These are phyloP conservation scores for Taxidea taxus DNA, from an alignment of 2,113 vertebrate genomes.

Conservation along the genomic window DNA sequence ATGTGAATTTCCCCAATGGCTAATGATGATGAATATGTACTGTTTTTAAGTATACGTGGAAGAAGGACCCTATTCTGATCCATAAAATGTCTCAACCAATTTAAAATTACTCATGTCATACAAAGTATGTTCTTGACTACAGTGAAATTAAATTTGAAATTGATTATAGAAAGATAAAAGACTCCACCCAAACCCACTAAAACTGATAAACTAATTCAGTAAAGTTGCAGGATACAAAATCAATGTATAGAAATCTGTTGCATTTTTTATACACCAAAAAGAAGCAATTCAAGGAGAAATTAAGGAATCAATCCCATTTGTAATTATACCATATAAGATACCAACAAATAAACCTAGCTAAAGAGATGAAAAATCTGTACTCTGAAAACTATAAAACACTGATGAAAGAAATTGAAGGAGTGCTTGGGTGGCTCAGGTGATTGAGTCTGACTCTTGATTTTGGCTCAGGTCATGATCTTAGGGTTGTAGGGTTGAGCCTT, in stretches of 20 bases:
- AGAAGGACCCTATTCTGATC: background rate
- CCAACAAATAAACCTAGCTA: background rate
- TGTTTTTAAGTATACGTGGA: background rate
- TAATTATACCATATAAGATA: background rate
- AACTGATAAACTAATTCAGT: background rate
- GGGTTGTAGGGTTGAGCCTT: background rate
- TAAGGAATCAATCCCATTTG: background rate
- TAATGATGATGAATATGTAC: background rate
- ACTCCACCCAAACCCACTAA: background rate
- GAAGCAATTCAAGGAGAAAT: background rate
- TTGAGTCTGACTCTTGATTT: background rate
- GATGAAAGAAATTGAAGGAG: background rate
- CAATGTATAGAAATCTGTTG: background rate
- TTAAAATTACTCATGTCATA: background rate
- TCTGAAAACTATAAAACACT: background rate
- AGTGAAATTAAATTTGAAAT: background rate
- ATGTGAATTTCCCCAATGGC: too few species aligned
- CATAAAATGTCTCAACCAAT: background rate
- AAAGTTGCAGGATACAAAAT: background rate
- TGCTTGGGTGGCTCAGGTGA: background rate
- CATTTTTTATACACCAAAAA: background rate
- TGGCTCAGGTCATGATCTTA: too few species aligned
- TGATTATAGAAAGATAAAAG: background rate
- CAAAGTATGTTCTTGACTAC: background rate
- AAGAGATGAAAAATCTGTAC: background rate